Evolutionary conservation across 2,797 vertebrate genomes (phyloP), one percentile per base, ranked within the genome.

Genomic region (Remorina albescens): DNA sequence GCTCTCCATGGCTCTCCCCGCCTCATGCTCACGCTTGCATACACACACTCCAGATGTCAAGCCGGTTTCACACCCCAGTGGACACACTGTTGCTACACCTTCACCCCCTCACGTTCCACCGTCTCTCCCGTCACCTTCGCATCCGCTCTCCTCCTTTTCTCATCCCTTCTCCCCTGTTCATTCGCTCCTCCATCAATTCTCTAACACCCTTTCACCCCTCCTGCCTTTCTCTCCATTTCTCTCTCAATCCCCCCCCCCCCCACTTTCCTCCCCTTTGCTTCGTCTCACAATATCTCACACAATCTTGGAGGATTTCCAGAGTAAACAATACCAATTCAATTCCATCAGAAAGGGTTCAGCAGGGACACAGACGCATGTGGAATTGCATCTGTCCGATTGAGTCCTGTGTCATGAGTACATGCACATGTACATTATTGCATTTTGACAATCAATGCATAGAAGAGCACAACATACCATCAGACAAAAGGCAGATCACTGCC

Each of bases 291-390:
- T 13, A 59, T 82, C 64, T 71, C 72, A 60, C 53, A 28, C 30
- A 21, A 26, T 56, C 41, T 55, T 30, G 26, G 16, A 64, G 54
- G 55, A 47, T 74, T 74, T 80, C 71, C 53, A 51, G 56, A 65
- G 83, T 67, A 84, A 88, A 86, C 84, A 86, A 85, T 37, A n/a
- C 56, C 34, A 70, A 64, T 80, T 67, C 79, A 50, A 71, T 47
- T 72, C 57, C 67, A 62, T 32, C 57, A 13, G 62, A 56, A 70
- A 60, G 30, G 13, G 37, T 66, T 56, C 57, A 11, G 9, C 12
- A 5, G 21, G 49, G 59, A 37, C 42, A n/a, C 1, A n/a, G 44
- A n/a, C 8, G 18, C 5, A 23, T 56, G 46, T 49, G 58, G 42
- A 37, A 62, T 71, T 23, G 46, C 32, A 1, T 53, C n/a, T 21